These are phyloP conservation scores for Oryzias woworae DNA, from an alignment of 2,113 vertebrate species.

Conservation along the genomic window DNA sequence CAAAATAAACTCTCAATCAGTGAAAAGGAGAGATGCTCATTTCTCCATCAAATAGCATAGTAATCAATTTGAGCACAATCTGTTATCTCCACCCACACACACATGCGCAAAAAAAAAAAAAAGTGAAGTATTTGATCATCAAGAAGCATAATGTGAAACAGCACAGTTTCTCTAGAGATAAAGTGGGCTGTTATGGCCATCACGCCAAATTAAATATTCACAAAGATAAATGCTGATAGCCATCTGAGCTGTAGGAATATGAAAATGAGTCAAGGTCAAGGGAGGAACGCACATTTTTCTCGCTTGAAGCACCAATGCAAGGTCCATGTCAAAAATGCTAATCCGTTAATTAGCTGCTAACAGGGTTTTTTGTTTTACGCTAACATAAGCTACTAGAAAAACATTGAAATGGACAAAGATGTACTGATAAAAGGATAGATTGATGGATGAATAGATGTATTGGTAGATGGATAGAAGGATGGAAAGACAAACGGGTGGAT, in stretches of 20 bases:
- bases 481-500: too few relatives aligned
- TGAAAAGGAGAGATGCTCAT: slow-evolving; percentile 49
- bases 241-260: slow-evolving; percentile 33
- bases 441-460: too few relatives aligned
- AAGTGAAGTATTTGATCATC: slow-evolving; percentile 49
- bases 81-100: slow-evolving; percentile 45
- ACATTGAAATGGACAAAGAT: too few relatives aligned
- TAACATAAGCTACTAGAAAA: too few relatives aligned
- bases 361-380: too few relatives aligned
- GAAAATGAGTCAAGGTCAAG: slow-evolving; percentile 50
- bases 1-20: slow-evolving; percentile 40
- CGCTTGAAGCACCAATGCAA: slow-evolving; percentile 10
- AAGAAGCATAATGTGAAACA: slow-evolving; percentile 35
- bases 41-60: slow-evolving; percentile 59
- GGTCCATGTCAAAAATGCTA: slow-evolving; percentile 9
- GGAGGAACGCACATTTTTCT: slow-evolving; percentile 19
- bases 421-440: too few relatives aligned
- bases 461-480: too few relatives aligned
- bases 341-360: too few relatives aligned
- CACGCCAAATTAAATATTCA: slow-evolving; percentile 51
- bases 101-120: neutral
- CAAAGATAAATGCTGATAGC: slow-evolving; percentile 54
- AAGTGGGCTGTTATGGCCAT: slow-evolving; percentile 55
- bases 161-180: slow-evolving; percentile 43
- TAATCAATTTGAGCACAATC: slow-evolving; percentile 57